These are phyloP conservation scores for Varanus salvator DNA, from an alignment of 2,113 vertebrate species.

Conservation along the genomic window DNA sequence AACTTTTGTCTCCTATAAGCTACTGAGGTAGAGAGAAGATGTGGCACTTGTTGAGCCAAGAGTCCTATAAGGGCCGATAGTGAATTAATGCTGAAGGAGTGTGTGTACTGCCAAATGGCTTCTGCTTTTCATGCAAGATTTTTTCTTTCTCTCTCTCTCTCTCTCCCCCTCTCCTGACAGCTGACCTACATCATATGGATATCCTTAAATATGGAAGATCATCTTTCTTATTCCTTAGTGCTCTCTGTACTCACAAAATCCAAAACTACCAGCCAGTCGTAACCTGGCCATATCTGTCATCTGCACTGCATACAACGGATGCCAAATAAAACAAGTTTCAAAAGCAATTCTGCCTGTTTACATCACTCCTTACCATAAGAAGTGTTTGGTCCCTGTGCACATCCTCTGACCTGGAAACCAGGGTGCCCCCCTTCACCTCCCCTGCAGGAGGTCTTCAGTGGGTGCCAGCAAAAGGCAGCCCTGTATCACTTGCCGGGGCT, in stretches of 20 bases:
- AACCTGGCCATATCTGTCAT: too few relatives aligned
- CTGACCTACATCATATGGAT: neutral
- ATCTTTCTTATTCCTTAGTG: neutral
- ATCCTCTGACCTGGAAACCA: neutral
- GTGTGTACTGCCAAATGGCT: neutral
- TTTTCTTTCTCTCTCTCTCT: neutral
- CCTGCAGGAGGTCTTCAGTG: too few relatives aligned
- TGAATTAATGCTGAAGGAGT: neutral
- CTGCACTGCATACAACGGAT: neutral
- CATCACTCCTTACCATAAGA: neutral
- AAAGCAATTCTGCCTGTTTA: neutral
- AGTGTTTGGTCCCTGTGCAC: neutral
- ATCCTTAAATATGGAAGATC: too few relatives aligned
- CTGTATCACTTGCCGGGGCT: too few relatives aligned
- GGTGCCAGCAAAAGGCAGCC: too few relatives aligned
- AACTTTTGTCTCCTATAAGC: neutral
- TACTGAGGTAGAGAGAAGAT: neutral
- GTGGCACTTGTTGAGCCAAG: neutral
- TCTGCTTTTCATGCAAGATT: neutral
- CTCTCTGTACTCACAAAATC: neutral
- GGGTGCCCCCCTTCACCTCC: neutral
- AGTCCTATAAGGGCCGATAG: neutral
- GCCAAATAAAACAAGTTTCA: conserved; percentile 7
- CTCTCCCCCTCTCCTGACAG: neutral
- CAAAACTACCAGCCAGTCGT: neutral